Evolutionary conservation across 2,113 vertebrate genomes (phyloP).

Genomic region (Malurus elegans): DNA sequence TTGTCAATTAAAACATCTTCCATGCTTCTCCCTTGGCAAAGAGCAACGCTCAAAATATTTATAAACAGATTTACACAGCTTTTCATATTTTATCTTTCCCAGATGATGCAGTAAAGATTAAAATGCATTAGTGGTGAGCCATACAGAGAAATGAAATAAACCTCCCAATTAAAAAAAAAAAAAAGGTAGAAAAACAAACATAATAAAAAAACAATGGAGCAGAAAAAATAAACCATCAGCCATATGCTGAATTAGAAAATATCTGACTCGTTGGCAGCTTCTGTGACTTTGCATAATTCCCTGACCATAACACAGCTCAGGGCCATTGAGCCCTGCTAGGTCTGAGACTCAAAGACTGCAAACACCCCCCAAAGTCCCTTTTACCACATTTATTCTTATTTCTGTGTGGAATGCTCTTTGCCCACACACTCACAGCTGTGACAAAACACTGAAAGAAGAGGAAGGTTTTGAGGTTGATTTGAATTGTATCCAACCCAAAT

Average conservation of each 20-base stretch:
- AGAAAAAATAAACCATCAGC: not conserved
- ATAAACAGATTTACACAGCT: constrained; percentile 57
- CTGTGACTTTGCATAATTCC: not conserved
- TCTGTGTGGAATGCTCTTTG: not conserved
- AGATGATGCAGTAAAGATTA: constrained; percentile 50
- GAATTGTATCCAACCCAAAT: not conserved
- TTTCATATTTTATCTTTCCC: constrained; percentile 42
- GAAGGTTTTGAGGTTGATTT: not conserved
- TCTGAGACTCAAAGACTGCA: not conserved
- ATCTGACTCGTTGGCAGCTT: not conserved
- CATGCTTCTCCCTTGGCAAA: constrained; percentile 14
- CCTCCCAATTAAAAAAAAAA: not conserved
- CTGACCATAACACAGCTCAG: not conserved
- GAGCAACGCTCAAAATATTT: constrained; percentile 10
- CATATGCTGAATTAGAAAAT: not conserved
- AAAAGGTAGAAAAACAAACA: constrained; percentile 33
- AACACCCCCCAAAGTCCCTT: not conserved
- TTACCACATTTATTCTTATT: not conserved
- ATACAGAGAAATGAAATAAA: constrained; percentile 25
- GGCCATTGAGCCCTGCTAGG: not conserved
- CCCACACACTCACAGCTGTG: not conserved
- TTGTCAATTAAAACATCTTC: constrained; percentile 12
- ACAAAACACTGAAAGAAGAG: not conserved
- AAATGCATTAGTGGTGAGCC: constrained; percentile 22
- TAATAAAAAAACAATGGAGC: not conserved